Conservation (phyloP, 2,113 vertebrate species). For the Rhinoptilus africanus region DNA sequence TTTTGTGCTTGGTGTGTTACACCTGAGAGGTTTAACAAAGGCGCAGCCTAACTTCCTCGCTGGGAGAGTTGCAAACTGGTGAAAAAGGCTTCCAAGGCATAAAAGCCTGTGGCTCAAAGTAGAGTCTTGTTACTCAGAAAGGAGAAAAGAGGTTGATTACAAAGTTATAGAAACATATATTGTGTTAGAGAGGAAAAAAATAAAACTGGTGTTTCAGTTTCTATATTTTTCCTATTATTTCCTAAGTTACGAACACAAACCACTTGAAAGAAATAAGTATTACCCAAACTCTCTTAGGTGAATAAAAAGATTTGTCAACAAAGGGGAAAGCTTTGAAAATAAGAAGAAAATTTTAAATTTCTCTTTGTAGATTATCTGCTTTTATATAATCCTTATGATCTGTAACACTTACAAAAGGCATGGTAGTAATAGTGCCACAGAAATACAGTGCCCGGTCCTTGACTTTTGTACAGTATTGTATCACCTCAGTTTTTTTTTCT, state of each 20-base stretch:
- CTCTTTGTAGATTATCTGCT: neutral
- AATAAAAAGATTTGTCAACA: neutral
- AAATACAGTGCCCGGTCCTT: neutral
- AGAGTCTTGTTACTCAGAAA: neutral
- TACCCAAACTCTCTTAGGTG: neutral
- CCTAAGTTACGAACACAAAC: neutral
- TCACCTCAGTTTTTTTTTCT: constrained; percentile 4
- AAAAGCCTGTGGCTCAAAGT: neutral
- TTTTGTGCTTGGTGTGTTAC: neutral
- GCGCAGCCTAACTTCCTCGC: neutral
- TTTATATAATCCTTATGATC: neutral
- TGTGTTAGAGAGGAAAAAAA: neutral
- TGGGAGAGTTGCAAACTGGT: neutral
- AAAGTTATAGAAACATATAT: neutral
- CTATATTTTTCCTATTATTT: neutral
- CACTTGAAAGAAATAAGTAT: neutral
- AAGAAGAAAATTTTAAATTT: neutral
- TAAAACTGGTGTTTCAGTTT: neutral
- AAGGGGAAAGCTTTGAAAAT: neutral
- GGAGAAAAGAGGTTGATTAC: neutral
- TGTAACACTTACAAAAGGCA: neutral
- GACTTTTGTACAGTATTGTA: constrained; percentile 25
- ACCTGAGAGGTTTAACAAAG: neutral
- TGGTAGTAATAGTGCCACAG: neutral
- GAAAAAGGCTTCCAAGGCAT: neutral